These are phyloP conservation scores for Apolygus lucorum DNA, from an alignment of 1,140 invertebrate species.

Conservation along the genomic window DNA sequence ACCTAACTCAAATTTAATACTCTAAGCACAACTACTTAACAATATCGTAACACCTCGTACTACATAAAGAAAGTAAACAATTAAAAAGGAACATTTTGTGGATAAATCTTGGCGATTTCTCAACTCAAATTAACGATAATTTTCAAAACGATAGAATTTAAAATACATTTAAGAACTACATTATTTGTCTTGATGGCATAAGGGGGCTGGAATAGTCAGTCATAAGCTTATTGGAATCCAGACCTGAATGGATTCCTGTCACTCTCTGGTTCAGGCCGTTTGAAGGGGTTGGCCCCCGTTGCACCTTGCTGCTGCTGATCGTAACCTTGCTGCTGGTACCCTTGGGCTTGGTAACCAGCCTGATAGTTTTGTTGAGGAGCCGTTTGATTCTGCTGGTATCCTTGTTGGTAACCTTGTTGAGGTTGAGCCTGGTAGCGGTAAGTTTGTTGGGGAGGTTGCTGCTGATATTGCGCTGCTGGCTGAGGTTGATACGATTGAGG, in stretches of 20 bases:
- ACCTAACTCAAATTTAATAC: too few relatives aligned
- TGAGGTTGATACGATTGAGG: slow-evolving; percentile 26
- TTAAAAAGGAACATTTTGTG: too few relatives aligned
- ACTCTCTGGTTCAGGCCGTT: slow-evolving; percentile 35
- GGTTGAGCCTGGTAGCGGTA: slow-evolving; percentile 28
- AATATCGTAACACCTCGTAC: too few relatives aligned
- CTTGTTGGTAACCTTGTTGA: slow-evolving; percentile 35
- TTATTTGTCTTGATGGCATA: too few relatives aligned
- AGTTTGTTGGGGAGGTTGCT: background rate
- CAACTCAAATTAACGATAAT: too few relatives aligned
- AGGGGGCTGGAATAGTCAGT: background rate
- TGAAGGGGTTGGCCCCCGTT: slow-evolving; percentile 48
- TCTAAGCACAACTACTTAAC: too few relatives aligned
- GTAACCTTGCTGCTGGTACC: slow-evolving; percentile 35
- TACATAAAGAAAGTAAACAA: too few relatives aligned
- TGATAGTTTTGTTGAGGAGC: slow-evolving; percentile 12
- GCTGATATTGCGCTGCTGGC: background rate
- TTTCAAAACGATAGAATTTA: too few relatives aligned
- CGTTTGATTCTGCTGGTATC: slow-evolving; percentile 29
- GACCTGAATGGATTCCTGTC: slow-evolving; percentile 44
- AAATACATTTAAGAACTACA: too few relatives aligned
- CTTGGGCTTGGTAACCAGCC: slow-evolving; percentile 25
- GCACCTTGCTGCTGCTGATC: slow-evolving; percentile 35
- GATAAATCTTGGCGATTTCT: too few relatives aligned
- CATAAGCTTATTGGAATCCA: slow-evolving; percentile 16